Base-by-base conservation (phyloP, 2,888 invertebrate genomes). In the Galeopsomyia nigrocyanea region DNA sequence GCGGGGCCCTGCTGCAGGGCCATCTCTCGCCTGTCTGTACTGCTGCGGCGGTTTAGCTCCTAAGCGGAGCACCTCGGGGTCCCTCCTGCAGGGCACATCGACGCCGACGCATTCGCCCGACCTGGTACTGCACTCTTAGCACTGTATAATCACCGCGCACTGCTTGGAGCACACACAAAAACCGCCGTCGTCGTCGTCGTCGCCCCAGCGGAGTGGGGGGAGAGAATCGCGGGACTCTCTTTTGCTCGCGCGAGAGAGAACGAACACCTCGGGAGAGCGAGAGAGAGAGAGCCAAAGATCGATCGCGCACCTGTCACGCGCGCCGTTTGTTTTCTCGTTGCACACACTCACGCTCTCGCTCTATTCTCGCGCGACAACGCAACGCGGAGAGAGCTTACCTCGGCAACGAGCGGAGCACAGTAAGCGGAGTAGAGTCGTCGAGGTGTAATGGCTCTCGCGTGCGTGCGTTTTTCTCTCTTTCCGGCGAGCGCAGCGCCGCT, bases 401-500 rank as follows among this genome's bases (percentile, higher is more conserved):
- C 22, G 14, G 22, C 13, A 56, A 22, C 14, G 22, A 22, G 16
- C 22, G 9, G 10, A 19, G 19, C 19, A 21, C 53, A 53, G 51
- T n/a, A 19, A 51, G 51, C 51, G 7, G 21, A 53, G 53, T 53
- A 10, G 39, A 53, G 21, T 53, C 21, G 22, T 26, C 56, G 22
- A 19, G 22, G 56, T 16, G 22, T 26, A 22, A 56, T 56, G 26
- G 26, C 26, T 22, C 56, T 26, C 22, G 56, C 16, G 56, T 56
- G 22, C 22, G 56, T 21, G 63, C 68, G 72, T 65, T 65, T 67
- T 66, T 69, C 65, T 69, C 69, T 66, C 69, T 72, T 72, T 72
- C 71, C 71, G 71, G 71, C 71, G 71, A 72, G 67, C 67, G 71
- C 71, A 72, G 71, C 71, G 71, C 71, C 71, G 39, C 39, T 39